phyloP scores from a whole-genome alignment of 2,888 invertebrate genomes.

The Cosmia trapezina region DNA sequence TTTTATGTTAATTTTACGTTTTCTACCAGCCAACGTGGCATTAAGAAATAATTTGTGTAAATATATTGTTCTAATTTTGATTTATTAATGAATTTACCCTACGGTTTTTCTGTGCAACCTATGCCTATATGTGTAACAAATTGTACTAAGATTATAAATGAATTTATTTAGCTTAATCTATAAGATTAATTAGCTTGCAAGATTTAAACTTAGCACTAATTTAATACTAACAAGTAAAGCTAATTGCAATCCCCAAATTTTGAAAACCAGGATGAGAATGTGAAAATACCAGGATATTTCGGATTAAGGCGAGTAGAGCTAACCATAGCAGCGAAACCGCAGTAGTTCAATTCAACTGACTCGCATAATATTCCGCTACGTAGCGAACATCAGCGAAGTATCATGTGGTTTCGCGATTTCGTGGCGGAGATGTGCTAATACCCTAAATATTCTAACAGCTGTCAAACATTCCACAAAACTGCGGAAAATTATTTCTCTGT shows the following conservation, averaged over 20 bases:
- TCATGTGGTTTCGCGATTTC: too few relatives aligned
- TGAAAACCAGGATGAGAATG: too few relatives aligned
- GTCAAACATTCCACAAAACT: neutral
- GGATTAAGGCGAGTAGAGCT: too few relatives aligned
- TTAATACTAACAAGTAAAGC: neutral
- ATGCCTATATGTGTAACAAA: slow-evolving; percentile 22
- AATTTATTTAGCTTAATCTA: neutral
- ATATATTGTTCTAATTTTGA: slow-evolving; percentile 47
- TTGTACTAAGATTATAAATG: slow-evolving; percentile 7
- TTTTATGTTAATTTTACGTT: slow-evolving; percentile 61
- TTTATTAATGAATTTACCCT: slow-evolving; percentile 37
- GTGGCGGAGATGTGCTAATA: too few relatives aligned
- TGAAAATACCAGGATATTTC: too few relatives aligned
- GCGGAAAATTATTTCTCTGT: neutral
- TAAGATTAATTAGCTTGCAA: neutral
- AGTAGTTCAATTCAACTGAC: too few relatives aligned
- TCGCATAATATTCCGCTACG: too few relatives aligned
- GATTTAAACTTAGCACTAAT: neutral
- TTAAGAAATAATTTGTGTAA: slow-evolving; percentile 49
- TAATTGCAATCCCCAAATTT: too few relatives aligned
- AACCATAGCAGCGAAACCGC: too few relatives aligned
- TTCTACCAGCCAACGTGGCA: slow-evolving; percentile 14
- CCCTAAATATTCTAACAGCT: neutral
- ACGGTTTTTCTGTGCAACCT: neutral
- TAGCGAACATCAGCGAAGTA: too few relatives aligned